Evolutionary conservation across 2,888 invertebrate genomes (phyloP).

Genomic region (Nebria brevicollis): DNA sequence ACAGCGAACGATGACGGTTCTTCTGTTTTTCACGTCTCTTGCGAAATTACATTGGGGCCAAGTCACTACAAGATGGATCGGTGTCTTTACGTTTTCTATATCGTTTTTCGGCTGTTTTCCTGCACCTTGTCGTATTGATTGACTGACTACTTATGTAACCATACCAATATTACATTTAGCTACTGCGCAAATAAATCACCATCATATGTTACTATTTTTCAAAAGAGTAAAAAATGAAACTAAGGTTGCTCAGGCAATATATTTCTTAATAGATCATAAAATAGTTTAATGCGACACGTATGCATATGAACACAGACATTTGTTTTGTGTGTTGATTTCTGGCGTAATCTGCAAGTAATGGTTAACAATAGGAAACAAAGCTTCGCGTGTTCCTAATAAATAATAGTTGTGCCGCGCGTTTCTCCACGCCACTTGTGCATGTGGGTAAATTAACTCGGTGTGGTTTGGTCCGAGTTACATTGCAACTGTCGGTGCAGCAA

Average conservation of each 20-base stretch:
- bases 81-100: constrained; percentile 42
- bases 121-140: constrained; percentile 42
- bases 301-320: background rate
- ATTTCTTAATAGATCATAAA: background rate
- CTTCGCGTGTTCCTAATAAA: constrained; percentile 27
- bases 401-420: constrained; percentile 6
- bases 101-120: constrained; percentile 45
- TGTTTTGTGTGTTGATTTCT: constrained; percentile 7
- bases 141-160: constrained; percentile 27
- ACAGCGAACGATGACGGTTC: background rate
- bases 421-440: constrained; percentile 32
- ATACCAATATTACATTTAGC: constrained; percentile 6
- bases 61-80: constrained; percentile 44
- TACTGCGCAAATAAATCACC: constrained; percentile 3
- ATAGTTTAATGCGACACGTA: background rate
- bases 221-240: background rate
- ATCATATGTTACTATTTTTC: background rate
- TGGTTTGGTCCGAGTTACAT: constrained; percentile 22
- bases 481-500: constrained; percentile 13
- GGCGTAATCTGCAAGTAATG: constrained; percentile 13
- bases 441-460: constrained; percentile 30
- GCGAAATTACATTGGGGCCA: constrained; percentile 33
- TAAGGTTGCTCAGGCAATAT: background rate
- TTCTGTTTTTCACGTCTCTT: constrained; percentile 35
- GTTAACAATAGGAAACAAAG: constrained; percentile 21